Evolutionary conservation across 2,797 vertebrate species (phyloP), one percentile per base, ranked within the genome.

Genomic region (Rhodeus uyekii): DNA sequence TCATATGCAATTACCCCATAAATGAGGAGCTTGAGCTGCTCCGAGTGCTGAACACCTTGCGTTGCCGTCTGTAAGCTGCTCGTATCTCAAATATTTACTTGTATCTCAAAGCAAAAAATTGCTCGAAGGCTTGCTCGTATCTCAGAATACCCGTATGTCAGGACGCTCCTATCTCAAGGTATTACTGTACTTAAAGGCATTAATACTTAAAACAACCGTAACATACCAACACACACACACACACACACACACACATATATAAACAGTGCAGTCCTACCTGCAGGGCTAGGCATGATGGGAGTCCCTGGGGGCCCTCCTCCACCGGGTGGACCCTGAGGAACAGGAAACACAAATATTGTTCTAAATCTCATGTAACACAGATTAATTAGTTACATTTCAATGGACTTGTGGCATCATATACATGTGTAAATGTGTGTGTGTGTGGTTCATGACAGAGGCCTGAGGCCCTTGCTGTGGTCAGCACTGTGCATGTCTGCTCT

Each of bases 251-350:
- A 18, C 14, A 48, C 5, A 48, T 1, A 19, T 8, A 48, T 1
- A 48, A 8, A 19, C 18, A 5, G n/a, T 58, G 61, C 32, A 36
- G 68, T 46, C 29, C 29, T 53, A 98, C 98, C 98, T 96, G 97
- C 98, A 91, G 98, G 98, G 92, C 98, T 99, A 87, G 97, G 98
- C 97, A 99, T 98, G 93, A 99, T 98, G 55, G 98, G 98, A 67
- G 98, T 99, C 88, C 97, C 98, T 83, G 98, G 98, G 82, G 98
- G 96, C 3, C 98, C 98, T 80, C 98, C 97, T 86, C 97, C 97
- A 90, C 97, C 98, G 0, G 97, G 96, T 89, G 97, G 97, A 90
- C 97, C 98, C 98, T 99, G 89, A 87, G 78, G 78, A 72, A 22
- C 10, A 32, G 14, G 63, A 55, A 44, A 36, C 24, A 67, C 18